A percentile compares a stretch with the other conserved stretches of the same genome.
Evolutionary conservation across 2,113 vertebrate genomes (phyloP).

Genomic region (Mesembrinibis cayennensis): DNA sequence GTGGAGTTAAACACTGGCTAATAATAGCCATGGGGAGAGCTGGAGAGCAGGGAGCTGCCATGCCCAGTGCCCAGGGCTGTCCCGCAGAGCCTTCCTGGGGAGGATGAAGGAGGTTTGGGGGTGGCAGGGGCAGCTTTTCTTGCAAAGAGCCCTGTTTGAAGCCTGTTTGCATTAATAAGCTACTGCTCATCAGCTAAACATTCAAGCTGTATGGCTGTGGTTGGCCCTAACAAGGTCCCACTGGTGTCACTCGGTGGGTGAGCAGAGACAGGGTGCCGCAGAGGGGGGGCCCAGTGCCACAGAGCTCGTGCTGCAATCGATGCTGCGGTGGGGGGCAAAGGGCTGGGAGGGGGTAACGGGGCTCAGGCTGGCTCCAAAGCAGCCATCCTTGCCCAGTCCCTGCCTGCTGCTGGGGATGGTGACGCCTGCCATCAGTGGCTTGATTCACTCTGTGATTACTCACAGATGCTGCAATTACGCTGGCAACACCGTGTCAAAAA

Average conservation of each 20-base stretch:
- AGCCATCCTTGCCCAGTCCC: neutral
- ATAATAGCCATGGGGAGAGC: no score
- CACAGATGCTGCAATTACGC: conserved; percentile 52
- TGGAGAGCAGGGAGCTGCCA: neutral
- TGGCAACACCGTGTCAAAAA: conserved; percentile 14
- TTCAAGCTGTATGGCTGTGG: fast-evolving
- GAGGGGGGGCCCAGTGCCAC: fast-evolving
- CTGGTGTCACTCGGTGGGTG: neutral
- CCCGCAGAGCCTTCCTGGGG: neutral
- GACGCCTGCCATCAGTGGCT: neutral
- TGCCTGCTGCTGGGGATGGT: neutral
- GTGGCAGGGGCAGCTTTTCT: neutral
- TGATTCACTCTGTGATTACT: neutral
- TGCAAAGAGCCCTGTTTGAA: neutral
- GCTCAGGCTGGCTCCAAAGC: neutral
- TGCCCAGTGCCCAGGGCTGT: neutral
- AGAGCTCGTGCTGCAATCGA: fast-evolving
- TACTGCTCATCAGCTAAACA: neutral
- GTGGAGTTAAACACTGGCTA: neutral
- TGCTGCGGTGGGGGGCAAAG: no score
- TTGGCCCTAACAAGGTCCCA: fast-evolving
- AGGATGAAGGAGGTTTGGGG: fast-evolving
- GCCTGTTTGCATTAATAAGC: neutral
- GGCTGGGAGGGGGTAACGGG: neutral
- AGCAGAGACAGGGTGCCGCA: fast-evolving